Conservation (phyloP, 1,140 invertebrate genomes). For the Catajapyx aquilonaris region DNA sequence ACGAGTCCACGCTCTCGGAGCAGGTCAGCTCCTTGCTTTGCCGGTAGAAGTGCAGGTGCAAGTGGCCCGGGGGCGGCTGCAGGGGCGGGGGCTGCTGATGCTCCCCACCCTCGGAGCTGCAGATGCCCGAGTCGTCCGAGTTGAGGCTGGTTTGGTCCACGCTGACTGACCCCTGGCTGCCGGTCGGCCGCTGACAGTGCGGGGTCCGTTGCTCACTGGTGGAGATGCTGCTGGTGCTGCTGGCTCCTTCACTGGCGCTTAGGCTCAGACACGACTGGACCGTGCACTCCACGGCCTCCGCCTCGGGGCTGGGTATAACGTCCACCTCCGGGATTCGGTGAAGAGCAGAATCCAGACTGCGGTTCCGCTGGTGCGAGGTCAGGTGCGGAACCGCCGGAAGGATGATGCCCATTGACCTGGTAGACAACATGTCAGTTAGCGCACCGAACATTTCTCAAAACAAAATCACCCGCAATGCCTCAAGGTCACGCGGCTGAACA, state of each 20-base stretch:
- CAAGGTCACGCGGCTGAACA: too few relatives aligned
- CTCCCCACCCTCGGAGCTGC: constrained; percentile 31
- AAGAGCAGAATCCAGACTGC: constrained; percentile 65
- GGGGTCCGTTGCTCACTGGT: too few relatives aligned
- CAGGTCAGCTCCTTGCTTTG: constrained; percentile 14
- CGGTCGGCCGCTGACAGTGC: too few relatives aligned
- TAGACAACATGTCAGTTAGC: too few relatives aligned
- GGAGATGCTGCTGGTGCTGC: constrained; percentile 6
- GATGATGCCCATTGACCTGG: constrained; percentile 52
- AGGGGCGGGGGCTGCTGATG: constrained; percentile 7
- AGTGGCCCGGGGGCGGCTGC: constrained; percentile 6
- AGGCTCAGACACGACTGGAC: constrained; percentile 4
- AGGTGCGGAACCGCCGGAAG: constrained; percentile 20
- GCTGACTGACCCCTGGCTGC: constrained; percentile 9
- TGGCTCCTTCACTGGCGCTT: too few relatives aligned
- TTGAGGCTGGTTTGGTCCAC: constrained; percentile 51
- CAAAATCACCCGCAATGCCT: too few relatives aligned
- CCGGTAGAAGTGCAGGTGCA: neutral
- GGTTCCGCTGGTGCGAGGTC: constrained; percentile 59
- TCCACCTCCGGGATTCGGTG: constrained; percentile 69
- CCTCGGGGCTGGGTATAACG: constrained; percentile 54
- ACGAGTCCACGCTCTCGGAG: constrained; percentile 45
- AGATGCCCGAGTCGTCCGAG: constrained; percentile 70
- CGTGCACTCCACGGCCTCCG: constrained; percentile 21
- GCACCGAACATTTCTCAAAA: too few relatives aligned